Conservation (phyloP, 2,888 invertebrate genomes). For the Sesamia inferens region DNA sequence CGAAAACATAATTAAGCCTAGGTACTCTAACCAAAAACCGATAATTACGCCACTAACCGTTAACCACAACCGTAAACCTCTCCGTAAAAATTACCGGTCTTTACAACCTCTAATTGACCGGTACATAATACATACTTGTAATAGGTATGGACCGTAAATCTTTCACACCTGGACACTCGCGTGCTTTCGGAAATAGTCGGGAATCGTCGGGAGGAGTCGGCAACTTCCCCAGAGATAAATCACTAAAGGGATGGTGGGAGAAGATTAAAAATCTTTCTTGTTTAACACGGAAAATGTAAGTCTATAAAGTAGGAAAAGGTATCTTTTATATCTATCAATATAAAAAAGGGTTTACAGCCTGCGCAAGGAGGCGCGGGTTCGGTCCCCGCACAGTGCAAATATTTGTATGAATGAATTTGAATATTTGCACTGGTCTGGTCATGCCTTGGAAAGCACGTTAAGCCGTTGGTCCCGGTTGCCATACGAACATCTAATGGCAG, state of each 20-base stretch:
- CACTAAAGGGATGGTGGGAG: constrained; percentile 61
- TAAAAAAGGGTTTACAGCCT: neutral
- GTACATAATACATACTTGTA: constrained; percentile 59
- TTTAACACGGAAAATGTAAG: constrained; percentile 41
- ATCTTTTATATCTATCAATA: neutral
- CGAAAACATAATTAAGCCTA: neutral
- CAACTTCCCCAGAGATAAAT: constrained; percentile 59
- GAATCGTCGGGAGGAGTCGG: constrained; percentile 42
- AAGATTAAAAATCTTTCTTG: constrained; percentile 65
- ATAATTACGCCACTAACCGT: constrained; percentile 42
- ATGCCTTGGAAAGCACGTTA: no score
- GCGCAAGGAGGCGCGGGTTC: no score
- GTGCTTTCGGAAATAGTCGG: constrained; percentile 55
- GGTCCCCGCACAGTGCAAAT: no score
- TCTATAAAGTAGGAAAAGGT: neutral
- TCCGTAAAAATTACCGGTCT: constrained; percentile 50
- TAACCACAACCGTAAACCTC: constrained; percentile 33
- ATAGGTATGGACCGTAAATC: constrained; percentile 60
- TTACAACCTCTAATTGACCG: constrained; percentile 59
- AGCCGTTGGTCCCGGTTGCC: no score
- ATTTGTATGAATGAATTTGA: no score
- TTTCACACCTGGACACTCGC: constrained; percentile 66
- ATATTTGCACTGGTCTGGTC: no score
- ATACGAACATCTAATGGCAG: no score
- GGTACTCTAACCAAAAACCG: constrained; percentile 14